Evolutionary conservation across 1,140 invertebrate genomes (phyloP).

Genomic region (Rhagoletis pomonella): DNA sequence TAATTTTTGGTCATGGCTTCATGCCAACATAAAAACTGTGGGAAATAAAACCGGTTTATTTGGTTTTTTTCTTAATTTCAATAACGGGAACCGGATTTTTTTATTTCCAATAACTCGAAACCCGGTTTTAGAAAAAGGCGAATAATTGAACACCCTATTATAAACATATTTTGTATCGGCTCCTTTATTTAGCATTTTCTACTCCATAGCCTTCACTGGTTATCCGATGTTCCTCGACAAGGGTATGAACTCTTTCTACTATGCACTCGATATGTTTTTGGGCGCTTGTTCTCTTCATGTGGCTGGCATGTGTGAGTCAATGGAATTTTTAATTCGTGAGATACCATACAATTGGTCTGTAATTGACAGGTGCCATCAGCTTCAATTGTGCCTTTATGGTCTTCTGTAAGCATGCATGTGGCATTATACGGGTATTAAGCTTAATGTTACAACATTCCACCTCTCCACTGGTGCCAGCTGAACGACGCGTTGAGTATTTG

Average conservation of each 20-base stretch:
- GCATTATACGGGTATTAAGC: constrained; percentile 61
- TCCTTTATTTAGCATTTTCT: too few species aligned
- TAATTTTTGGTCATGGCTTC: too few species aligned
- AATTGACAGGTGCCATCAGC: constrained; percentile 61
- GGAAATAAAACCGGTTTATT: too few species aligned
- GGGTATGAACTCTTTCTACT: constrained; percentile 62
- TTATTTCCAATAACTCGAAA: too few species aligned
- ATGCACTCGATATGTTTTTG: constrained; percentile 51
- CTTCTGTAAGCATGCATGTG: constrained; percentile 64
- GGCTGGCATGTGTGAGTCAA: background rate
- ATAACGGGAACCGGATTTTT: too few species aligned
- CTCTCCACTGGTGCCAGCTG: constrained; percentile 60
- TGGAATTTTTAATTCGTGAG: background rate
- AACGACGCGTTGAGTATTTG: constrained; percentile 63
- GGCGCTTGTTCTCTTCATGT: background rate
- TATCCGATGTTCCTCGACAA: constrained; percentile 65
- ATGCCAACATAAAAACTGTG: too few species aligned
- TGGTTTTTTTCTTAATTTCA: too few species aligned
- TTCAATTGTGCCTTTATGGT: constrained; percentile 68
- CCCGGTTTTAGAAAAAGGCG: too few species aligned
- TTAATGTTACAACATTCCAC: constrained; percentile 63
- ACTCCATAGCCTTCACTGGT: constrained; percentile 61
- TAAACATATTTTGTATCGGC: too few species aligned
- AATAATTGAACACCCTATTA: too few species aligned
- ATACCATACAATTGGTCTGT: constrained; percentile 52